Evolutionary conservation across 2,888 invertebrate genomes (phyloP), one percentile per base, ranked within the genome.

Genomic region (Tupiocoris notatus): DNA sequence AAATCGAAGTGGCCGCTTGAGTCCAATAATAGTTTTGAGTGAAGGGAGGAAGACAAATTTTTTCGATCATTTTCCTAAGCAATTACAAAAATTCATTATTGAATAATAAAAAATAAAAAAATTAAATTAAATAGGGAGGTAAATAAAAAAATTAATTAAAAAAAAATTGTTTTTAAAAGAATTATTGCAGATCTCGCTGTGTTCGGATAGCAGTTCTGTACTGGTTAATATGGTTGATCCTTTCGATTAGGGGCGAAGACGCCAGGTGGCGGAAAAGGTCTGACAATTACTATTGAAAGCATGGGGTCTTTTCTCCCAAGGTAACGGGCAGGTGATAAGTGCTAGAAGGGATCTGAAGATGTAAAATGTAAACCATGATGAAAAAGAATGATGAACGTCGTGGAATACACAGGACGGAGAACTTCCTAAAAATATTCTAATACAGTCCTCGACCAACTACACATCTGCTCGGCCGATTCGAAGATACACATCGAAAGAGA

Each of bases 401-500:
- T 39, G 6, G 39, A 39, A 39, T 39, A 39, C 39, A 39, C n/a
- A 39, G 39, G 39, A 39, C 39, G 39, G 65, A 23, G 39, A 65
- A 25, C 25, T 24, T 65, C 65, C 65, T 9, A 39, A 24, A 24
- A 24, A 65, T 65, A 65, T 65, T 65, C 65, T 65, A 65, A 65
- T 65, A 65, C 65, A 39, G 39, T 65, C 65, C 65, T 65, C 65
- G 6, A 39, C 39, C 3, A 12, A 39, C 39, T 39, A 12, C 6
- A 3, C 65, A 65, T 65, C 65, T 65, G 65, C 65, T 25, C 39
- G 20, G 12, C 25, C 20, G 21, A 65, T 39, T 12, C 39, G 65
- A 17, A 24, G 65, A 65, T 65, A 65, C 65, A 65, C 25, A 65
- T 65, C 65, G 65, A 65, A 65, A 64, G 39, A 39, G 65, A 25